Conservation (phyloP, 2,888 invertebrate genomes). For the Callyntrura sp. region DNA sequence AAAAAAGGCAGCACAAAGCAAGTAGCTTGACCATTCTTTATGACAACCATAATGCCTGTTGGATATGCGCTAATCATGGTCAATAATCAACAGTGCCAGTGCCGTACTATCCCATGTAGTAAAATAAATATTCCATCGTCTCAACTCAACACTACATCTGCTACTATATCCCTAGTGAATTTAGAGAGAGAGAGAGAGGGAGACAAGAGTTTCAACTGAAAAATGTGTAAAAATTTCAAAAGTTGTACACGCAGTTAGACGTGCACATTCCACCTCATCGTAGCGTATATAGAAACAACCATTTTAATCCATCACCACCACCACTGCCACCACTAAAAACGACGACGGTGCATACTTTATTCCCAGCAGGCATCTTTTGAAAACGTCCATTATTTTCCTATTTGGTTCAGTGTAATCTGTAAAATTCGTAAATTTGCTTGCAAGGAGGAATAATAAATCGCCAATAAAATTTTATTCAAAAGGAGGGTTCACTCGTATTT, state of each 20-base stretch:
- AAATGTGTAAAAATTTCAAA: background rate
- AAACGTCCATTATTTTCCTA: constrained; percentile 56
- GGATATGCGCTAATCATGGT: constrained; percentile 53
- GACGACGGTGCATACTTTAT: background rate
- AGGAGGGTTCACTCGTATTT: constrained; percentile 23
- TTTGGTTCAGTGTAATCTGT: constrained; percentile 55
- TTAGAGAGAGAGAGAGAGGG: background rate
- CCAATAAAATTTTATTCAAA: constrained; percentile 48
- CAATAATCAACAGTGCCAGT: constrained; percentile 29
- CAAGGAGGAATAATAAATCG: constrained; percentile 23
- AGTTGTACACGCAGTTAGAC: background rate
- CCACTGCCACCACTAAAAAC: background rate
- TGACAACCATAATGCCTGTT: constrained; percentile 1
- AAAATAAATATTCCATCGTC: constrained; percentile 23
- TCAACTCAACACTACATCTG: background rate
- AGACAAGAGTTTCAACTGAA: background rate
- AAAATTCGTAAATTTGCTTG: constrained; percentile 43
- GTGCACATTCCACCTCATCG: constrained; percentile 37
- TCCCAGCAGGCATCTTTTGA: constrained; percentile 50
- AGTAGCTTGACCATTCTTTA: constrained; percentile 39
- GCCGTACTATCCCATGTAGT: constrained; percentile 35
- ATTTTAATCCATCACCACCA: constrained; percentile 14
- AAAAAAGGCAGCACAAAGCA: constrained; percentile 1
- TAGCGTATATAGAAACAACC: background rate
- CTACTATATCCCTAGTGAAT: too few species aligned